Conservation (phyloP, 35 echinoderm and acorn worm genomes). For the Heliocidaris erythrogramma region DNA sequence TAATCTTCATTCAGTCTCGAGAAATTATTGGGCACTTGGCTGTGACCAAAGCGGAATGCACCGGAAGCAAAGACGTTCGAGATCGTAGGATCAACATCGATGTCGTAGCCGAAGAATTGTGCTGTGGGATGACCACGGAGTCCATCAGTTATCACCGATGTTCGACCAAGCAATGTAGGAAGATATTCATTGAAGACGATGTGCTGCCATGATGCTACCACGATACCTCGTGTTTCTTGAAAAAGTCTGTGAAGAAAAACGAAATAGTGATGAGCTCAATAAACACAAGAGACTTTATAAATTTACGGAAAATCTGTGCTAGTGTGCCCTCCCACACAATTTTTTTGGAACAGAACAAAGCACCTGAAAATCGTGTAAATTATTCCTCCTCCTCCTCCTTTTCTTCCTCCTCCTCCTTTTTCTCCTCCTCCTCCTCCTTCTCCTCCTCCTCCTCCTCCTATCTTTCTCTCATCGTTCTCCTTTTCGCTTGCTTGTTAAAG, state of each 20-base stretch:
- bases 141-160: background rate
- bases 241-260: slow-evolving; percentile 49
- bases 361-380: too few relatives aligned
- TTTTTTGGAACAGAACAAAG: too few relatives aligned
- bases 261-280: too few relatives aligned
- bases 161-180: slow-evolving; percentile 66
- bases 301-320: too few relatives aligned
- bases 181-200: slow-evolving; percentile 86
- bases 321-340: too few relatives aligned
- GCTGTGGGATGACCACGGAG: slow-evolving; percentile 52
- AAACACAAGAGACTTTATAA: too few relatives aligned
- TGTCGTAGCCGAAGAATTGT: slow-evolving; percentile 52
- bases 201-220: slow-evolving; percentile 77
- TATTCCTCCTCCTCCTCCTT: too few relatives aligned
- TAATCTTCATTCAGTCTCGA: slow-evolving; percentile 42
- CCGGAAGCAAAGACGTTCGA: slow-evolving; percentile 68
- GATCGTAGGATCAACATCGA: slow-evolving; percentile 59
- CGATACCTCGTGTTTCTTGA: slow-evolving; percentile 70
- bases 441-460: too few relatives aligned
- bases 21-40: slow-evolving; percentile 62
- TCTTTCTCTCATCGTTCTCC: too few relatives aligned
- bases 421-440: too few relatives aligned
- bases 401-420: too few relatives aligned
- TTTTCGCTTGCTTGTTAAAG: too few relatives aligned
- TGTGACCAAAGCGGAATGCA: slow-evolving; percentile 87